These are phyloP conservation scores for Arrhopalites spinosus DNA, from an alignment of 2,888 invertebrate genomes.

Conservation along the genomic window DNA sequence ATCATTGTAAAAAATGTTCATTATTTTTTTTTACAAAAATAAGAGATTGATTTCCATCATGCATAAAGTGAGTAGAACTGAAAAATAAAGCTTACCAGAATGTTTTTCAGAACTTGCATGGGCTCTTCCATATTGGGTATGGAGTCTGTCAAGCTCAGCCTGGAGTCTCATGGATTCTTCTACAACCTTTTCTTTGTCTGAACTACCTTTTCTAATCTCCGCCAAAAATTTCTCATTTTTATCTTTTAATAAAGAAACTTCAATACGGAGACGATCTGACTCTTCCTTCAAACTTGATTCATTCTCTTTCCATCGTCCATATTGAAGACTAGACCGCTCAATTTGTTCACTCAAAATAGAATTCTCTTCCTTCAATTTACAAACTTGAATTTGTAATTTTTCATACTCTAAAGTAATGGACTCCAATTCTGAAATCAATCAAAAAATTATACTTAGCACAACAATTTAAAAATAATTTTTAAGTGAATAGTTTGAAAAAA, in stretches of 20 bases:
- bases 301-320: slow-evolving; percentile 82
- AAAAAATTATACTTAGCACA: no score
- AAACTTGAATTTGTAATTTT: slow-evolving; percentile 36
- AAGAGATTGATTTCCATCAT: not conserved
- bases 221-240: slow-evolving; percentile 37
- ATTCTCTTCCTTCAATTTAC: slow-evolving; percentile 39
- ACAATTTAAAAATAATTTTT: no score
- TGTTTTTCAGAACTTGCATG: slow-evolving; percentile 63
- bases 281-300: slow-evolving; percentile 81
- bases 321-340: slow-evolving; percentile 62
- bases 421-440: no score
- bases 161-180: slow-evolving; percentile 83
- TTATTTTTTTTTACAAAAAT: not conserved
- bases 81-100: slow-evolving; percentile 24
- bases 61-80: not conserved
- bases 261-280: slow-evolving; percentile 55
- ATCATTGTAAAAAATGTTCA: no score
- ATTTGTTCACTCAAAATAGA: slow-evolving; percentile 35
- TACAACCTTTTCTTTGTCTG: slow-evolving; percentile 36
- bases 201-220: slow-evolving; percentile 31
- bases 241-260: slow-evolving; percentile 43
- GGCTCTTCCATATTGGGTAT: slow-evolving; percentile 82
- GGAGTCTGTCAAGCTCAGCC: slow-evolving; percentile 84
- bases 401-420: slow-evolving; percentile 40
- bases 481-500: no score